Base-by-base conservation (phyloP, 1,140 invertebrate genomes). In the Helicoverpa armigera region DNA sequence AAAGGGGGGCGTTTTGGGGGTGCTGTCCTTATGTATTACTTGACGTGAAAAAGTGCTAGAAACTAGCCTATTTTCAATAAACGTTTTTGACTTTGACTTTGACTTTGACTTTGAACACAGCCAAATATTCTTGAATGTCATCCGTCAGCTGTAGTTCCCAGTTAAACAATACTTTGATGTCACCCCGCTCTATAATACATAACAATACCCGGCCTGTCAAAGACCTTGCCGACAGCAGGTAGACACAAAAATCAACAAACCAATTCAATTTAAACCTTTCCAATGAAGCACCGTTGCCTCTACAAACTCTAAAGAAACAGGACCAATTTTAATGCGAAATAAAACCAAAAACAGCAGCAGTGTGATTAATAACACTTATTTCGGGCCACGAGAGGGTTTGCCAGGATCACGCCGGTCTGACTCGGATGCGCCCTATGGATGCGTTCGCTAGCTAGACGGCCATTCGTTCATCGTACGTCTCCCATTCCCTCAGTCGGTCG, bases 401-500 rank as follows among this genome's bases (percentile, higher is more conserved):
- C 81, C 50, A 81, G 79, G 78, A 67, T 80, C 89, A 89, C 87
- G 85, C 88, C 85, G 48, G 73, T 50, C 43, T 50, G 31, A 65
- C 61, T 77, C 61, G 81, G 83, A 88, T 88, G 90, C 90, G 91
- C 87, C 84, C 87, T 88, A 77, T 23, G 23, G 23, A 23, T 77
- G 86, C 89, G 88, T 91, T 89, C 86, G 80, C 72, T 79, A 79
- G 80, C 79, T 76, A 81, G 48, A 51, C 76, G 73, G 50, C 74
- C 79, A 83, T 77, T 88, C 87, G 82, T 79, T 85, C 82, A 43
- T 78, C 78, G 69, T 72, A 54, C 67, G 70, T 80, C 75, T 77
- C 75, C 67, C 84, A 81, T 79, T 69, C 83, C 83, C 80, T 91
- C 92, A 93, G 92, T 94, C 89, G 88, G 87, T 90, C 87, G 87